Evolutionary conservation across 1,140 invertebrate species (phyloP).

Genomic region (Nasonia longicornis): DNA sequence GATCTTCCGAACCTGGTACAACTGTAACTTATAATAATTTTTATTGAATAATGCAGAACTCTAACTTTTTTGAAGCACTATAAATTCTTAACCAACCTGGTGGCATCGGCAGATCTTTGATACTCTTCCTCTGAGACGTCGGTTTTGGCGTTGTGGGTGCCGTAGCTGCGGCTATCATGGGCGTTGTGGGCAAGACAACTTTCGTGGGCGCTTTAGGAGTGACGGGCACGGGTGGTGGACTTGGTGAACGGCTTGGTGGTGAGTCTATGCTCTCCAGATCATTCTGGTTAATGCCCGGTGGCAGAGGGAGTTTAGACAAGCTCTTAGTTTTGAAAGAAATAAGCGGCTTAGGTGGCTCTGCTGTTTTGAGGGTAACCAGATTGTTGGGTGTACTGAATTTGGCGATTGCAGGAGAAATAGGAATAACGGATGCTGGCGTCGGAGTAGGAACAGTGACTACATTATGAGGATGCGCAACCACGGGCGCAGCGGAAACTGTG

Average conservation of each 20-base stretch:
- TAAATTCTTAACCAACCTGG: slow-evolving; percentile 73
- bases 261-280: slow-evolving; percentile 82
- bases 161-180: neutral
- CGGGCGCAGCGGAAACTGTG: neutral
- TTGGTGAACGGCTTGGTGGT: slow-evolving; percentile 75
- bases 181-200: slow-evolving; percentile 51
- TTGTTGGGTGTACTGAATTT: slow-evolving; percentile 66
- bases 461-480: neutral
- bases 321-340: slow-evolving; percentile 73
- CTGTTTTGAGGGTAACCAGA: slow-evolving; percentile 62
- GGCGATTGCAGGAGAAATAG: slow-evolving; percentile 60
- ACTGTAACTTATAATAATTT: slow-evolving; percentile 64
- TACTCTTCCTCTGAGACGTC: slow-evolving; percentile 72
- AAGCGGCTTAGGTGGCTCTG: slow-evolving; percentile 62
- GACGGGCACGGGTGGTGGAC: slow-evolving; percentile 70
- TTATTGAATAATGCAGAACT: slow-evolving; percentile 23
- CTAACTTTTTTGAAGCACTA: neutral
- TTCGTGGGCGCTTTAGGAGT: slow-evolving; percentile 56
- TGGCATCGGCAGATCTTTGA: slow-evolving; percentile 91
- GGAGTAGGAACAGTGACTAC: slow-evolving; percentile 53
- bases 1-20: slow-evolving; percentile 81
- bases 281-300: slow-evolving; percentile 84
- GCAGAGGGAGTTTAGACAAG: slow-evolving; percentile 82
- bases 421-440: slow-evolving; percentile 56
- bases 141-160: slow-evolving; percentile 49